These are phyloP conservation scores for Butastur rufipennis DNA, from an alignment of 2,113 vertebrate genomes.

Conservation along the genomic window DNA sequence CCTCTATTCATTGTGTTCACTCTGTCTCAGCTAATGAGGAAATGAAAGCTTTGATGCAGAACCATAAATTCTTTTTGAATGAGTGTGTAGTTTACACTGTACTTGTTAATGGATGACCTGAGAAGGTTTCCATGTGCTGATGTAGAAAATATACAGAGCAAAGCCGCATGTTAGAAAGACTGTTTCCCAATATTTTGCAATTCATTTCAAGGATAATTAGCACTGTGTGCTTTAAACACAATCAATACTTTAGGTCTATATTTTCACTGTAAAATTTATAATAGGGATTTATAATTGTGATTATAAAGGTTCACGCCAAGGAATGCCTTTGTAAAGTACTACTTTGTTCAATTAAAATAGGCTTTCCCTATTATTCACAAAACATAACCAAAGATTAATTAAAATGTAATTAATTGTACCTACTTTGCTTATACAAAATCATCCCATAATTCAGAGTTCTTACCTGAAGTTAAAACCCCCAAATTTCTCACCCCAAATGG, in stretches of 20 bases:
- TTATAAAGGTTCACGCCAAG: not conserved
- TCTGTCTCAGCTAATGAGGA: constrained; percentile 20
- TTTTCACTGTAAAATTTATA: not conserved
- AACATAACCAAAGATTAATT: not conserved
- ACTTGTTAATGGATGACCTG: not conserved
- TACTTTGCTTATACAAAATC: not conserved
- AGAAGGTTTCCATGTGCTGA: not conserved
- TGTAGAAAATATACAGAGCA: not conserved
- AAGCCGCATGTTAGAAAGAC: not conserved
- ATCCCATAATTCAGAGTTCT: not conserved
- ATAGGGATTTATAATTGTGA: not conserved
- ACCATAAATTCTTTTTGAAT: not conserved
- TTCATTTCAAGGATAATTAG: not conserved
- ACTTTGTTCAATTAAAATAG: not conserved
- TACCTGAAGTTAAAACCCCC: not conserved
- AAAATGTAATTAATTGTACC: not conserved
- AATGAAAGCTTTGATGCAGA: not conserved
- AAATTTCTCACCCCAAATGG: not conserved
- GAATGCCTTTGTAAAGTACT: not conserved
- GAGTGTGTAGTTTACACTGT: not conserved
- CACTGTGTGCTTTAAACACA: not conserved
- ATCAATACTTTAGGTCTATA: not conserved
- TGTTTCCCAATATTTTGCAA: not conserved
- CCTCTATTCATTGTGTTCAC: not conserved
- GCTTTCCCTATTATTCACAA: not conserved